Percentiles rank a stretch among this genome's conserved stretches.
These are phyloP conservation scores for Trachops cirrhosus DNA, from an alignment of 2,797 vertebrate species.

Conservation along the genomic window DNA sequence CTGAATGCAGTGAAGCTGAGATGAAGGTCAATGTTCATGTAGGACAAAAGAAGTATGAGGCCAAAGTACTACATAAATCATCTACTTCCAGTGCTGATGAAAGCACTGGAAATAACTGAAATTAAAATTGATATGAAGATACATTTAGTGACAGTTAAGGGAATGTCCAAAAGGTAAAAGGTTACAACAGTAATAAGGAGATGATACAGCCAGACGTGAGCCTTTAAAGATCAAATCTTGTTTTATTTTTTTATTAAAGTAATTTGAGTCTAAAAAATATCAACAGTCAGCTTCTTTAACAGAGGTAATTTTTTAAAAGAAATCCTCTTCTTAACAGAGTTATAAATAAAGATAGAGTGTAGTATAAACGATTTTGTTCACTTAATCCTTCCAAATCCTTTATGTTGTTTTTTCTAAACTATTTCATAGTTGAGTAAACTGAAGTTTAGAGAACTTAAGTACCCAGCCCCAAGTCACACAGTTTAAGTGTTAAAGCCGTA, in stretches of 20 bases:
- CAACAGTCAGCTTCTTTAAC: background rate
- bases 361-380: background rate
- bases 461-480: background rate
- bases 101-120: background rate
- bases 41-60: background rate
- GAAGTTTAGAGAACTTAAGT: background rate
- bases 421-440: background rate
- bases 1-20: background rate
- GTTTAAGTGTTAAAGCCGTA: background rate
- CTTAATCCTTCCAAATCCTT: background rate
- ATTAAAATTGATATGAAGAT: background rate
- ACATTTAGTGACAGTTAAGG: background rate
- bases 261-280: background rate
- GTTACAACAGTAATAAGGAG: background rate
- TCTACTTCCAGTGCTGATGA: background rate
- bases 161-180: background rate
- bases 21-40: background rate
- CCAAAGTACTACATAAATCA: background rate
- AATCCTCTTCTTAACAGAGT: background rate
- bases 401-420: background rate
- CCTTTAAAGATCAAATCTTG: background rate
- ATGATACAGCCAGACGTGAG: background rate
- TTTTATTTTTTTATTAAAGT: slow-evolving; percentile 24
- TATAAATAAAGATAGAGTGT: background rate
- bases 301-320: background rate